phyloP scores from a whole-genome alignment of 1,140 invertebrate species.

The Philaenus spumarius region DNA sequence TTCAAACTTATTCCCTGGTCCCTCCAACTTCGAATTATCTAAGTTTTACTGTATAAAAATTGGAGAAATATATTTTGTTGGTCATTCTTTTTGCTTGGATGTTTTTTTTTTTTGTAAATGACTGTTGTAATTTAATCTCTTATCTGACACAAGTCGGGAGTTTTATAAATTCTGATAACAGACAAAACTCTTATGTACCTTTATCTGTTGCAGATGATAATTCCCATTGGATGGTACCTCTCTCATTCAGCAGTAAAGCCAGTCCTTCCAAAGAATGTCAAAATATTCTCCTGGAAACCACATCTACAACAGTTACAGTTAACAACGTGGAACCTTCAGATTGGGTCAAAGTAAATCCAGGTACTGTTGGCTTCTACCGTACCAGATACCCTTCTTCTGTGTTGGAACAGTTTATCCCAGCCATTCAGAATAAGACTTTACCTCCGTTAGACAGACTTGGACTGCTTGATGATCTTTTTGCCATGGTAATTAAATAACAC shows the following conservation, averaged over 20 bases:
- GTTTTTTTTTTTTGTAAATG: too few relatives aligned
- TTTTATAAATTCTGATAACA: too few relatives aligned
- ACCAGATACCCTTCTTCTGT: conserved; percentile 79
- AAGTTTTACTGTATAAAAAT: too few relatives aligned
- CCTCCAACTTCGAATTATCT: too few relatives aligned
- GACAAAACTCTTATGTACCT: too few relatives aligned
- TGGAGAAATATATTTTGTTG: too few relatives aligned
- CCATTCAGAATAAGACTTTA: conserved; percentile 68
- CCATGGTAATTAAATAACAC: conserved; percentile 53
- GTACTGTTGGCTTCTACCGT: conserved; percentile 76
- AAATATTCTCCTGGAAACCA: background rate
- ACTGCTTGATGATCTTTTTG: conserved; percentile 88
- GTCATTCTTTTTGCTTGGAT: too few relatives aligned
- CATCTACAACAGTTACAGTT: conserved; percentile 48
- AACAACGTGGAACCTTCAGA: conserved; percentile 60
- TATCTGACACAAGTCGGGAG: too few relatives aligned
- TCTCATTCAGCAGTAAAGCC: conserved; percentile 69
- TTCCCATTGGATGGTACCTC: conserved; percentile 80
- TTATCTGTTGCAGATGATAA: conserved; percentile 37
- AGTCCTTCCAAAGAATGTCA: conserved; percentile 43
- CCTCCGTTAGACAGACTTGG: conserved; percentile 87
- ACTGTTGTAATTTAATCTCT: too few relatives aligned
- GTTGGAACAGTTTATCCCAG: conserved; percentile 67
- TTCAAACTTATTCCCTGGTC: too few relatives aligned
- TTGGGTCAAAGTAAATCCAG: conserved; percentile 77